phyloP scores from a whole-genome alignment of 1,140 invertebrate species.

The Potamilus streckersoni region DNA sequence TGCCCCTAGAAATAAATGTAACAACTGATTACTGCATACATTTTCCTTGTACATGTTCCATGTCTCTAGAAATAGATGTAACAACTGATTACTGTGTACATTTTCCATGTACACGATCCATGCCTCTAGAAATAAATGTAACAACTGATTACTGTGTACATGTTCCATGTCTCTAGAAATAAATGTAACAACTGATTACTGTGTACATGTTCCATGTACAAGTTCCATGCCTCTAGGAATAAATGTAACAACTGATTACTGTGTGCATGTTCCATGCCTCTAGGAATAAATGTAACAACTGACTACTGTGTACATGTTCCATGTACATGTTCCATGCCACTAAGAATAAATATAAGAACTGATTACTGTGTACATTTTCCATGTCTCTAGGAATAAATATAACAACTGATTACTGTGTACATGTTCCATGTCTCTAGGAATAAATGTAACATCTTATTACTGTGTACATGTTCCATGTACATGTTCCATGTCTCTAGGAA shows the following conservation, averaged over 20 bases:
- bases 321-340: too few relatives aligned
- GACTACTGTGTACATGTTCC: neutral
- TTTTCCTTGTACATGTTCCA: neutral
- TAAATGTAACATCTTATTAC: constrained; percentile 1
- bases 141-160: neutral
- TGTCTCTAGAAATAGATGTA: too few relatives aligned
- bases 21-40: neutral
- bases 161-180: too few relatives aligned
- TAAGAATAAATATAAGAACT: constrained; percentile 5
- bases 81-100: neutral
- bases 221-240: too few relatives aligned
- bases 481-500: too few relatives aligned
- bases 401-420: neutral
- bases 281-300: constrained; percentile 6
- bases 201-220: neutral
- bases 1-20: constrained; percentile 2
- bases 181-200: constrained; percentile 1
- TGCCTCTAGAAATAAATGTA: too few relatives aligned
- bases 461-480: neutral
- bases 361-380: neutral
- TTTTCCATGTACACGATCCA: too few relatives aligned
- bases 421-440: neutral
- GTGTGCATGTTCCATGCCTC: neutral
- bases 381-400: too few relatives aligned
- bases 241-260: constrained; percentile 1